phyloP scores from a whole-genome alignment of 1,140 invertebrate genomes.

The Leptinotarsa defecta region DNA sequence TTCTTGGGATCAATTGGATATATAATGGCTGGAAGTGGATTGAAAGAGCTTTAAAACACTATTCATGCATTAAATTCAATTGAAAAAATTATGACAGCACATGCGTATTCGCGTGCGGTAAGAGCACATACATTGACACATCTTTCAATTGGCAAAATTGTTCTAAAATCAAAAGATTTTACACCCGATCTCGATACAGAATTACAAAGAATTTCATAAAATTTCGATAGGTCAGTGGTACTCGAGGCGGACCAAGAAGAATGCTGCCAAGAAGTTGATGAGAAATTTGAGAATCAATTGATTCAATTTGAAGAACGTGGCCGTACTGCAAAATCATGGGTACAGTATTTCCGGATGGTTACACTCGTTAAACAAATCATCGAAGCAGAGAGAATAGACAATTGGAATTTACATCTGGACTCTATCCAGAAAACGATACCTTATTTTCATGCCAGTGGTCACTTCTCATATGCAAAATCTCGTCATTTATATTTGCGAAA shows the following conservation, averaged over 20 bases:
- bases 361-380: slow-evolving; percentile 48
- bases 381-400: slow-evolving; percentile 14
- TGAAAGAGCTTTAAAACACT: no score
- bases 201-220: neutral
- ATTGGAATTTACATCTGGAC: neutral
- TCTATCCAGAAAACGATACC: neutral
- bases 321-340: slow-evolving; percentile 50
- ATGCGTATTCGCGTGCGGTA: no score
- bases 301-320: slow-evolving; percentile 27
- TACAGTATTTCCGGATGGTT: slow-evolving; percentile 53
- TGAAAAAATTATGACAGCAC: no score
- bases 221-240: slow-evolving; percentile 27
- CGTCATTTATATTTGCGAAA: neutral
- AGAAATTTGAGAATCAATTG: slow-evolving; percentile 46
- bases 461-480: slow-evolving; percentile 10
- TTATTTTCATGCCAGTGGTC: neutral
- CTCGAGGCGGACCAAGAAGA: slow-evolving; percentile 25
- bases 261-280: slow-evolving; percentile 30
- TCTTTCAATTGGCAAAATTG: slow-evolving; percentile 34
- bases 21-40: no score
- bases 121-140: no score
- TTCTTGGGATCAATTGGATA: no score
- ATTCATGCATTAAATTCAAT: no score
- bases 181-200: slow-evolving; percentile 1
- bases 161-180: slow-evolving; percentile 1